Evolutionary conservation across 2,113 vertebrate genomes (phyloP), one percentile per base, ranked within the genome.

Genomic region (Percina caprodes): DNA sequence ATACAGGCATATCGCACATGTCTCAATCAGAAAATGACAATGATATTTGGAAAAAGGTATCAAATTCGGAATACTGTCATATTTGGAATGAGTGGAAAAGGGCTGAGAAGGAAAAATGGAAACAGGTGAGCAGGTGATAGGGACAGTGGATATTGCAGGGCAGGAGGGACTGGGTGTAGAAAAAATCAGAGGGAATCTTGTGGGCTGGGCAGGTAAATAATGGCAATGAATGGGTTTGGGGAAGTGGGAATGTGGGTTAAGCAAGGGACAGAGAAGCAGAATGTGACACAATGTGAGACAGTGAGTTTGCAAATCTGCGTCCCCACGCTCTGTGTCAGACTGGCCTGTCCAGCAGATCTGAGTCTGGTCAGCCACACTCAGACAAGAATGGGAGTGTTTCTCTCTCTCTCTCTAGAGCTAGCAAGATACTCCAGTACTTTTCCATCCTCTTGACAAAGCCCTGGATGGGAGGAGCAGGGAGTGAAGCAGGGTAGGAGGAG

Each of bases 351-450:
- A 18, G 30, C 78, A 62, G 52, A 59, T 66, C 59, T 48, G 48
- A 5, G 23, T 66, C 70, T 72, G 67, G 39, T 52, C 67, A 72
- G 35, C 10, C 42, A 49, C 51, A 23, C 51, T 65, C 30, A 24
- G 48, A 10, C 46, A 12, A 6, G 48, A 78, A 69, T 55, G 15
- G 52, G 24, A 73, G 67, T 71, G 63, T n/a, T 33, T 59, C 65
- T 54, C 45, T 70, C 60, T 60, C 33, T 65, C 67, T 55, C 67
- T 72, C 14, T n/a, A 42, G 69, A 79, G 61, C 68, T 63, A 71
- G 62, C 79, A 52, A 58, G 69, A 77, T 65, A 46, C 79, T 71
- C 80, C 85, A 91, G 89, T 91, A 91, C 83, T 89, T 91, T 91
- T 91, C 89, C 89, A 89, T 77, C 68, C 56, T 71, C 73, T 61